A percentile compares a stretch with the other conserved stretches of the same genome.
These are phyloP conservation scores for Hypotaenidia okinawae DNA, from an alignment of 2,797 vertebrate genomes.

Conservation along the genomic window DNA sequence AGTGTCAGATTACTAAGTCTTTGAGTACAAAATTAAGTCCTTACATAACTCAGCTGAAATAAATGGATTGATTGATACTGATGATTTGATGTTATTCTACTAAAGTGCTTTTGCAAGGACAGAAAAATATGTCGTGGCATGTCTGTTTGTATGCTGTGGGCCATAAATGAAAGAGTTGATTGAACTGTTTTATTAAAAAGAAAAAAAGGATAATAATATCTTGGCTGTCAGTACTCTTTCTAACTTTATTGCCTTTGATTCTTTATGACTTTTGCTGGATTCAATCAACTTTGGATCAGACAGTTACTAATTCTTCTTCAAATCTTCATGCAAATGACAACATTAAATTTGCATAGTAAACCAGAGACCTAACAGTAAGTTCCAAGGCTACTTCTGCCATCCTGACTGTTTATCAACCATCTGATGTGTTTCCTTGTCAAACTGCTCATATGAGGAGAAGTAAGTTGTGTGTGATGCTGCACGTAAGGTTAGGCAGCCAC, in stretches of 20 bases:
- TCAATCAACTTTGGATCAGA: slow-evolving; percentile 16
- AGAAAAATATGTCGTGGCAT: neutral
- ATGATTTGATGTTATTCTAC: neutral
- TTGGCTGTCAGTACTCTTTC: neutral
- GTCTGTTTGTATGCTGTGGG: neutral
- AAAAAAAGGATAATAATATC: neutral
- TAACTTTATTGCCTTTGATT: slow-evolving; percentile 22
- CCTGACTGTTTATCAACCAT: neutral
- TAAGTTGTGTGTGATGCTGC: neutral
- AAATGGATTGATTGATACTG: neutral
- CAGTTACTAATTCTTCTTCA: slow-evolving; percentile 26
- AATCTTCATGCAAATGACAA: neutral
- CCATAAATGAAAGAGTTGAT: neutral
- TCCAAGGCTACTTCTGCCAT: neutral
- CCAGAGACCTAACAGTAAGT: neutral
- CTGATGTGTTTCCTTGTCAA: neutral
- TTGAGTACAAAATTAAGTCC: slow-evolving; percentile 5
- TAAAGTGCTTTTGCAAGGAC: neutral
- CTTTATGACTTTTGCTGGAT: neutral
- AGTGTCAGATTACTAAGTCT: neutral
- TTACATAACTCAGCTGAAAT: neutral
- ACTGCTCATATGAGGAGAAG: neutral
- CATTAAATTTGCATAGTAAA: neutral
- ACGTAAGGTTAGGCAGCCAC: neutral
- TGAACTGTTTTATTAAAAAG: neutral